Evolutionary conservation across 1,140 invertebrate species (phyloP).

Genomic region (Triops cancriformis): DNA sequence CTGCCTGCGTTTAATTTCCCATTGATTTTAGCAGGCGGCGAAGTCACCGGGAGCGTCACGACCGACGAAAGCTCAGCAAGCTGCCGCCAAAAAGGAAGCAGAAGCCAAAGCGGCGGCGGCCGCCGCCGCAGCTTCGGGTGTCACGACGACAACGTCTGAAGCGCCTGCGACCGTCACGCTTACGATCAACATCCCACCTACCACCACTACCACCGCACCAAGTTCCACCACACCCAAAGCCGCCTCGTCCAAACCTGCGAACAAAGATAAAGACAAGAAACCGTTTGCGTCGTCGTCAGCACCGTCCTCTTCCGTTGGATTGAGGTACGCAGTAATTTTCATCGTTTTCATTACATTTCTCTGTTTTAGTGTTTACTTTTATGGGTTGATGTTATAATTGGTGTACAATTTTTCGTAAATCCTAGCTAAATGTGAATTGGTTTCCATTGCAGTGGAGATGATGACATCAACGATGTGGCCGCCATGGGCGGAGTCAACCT

Average conservation of each 20-base stretch:
- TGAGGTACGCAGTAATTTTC: too few relatives aligned
- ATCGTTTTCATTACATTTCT: neutral
- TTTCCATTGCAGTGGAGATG: slow-evolving; percentile 55
- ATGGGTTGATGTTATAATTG: too few relatives aligned
- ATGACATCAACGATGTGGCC: slow-evolving; percentile 96
- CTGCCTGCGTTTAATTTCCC: too few relatives aligned
- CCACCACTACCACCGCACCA: slow-evolving; percentile 21
- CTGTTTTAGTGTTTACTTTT: too few relatives aligned
- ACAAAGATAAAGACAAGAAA: slow-evolving; percentile 57
- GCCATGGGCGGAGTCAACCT: slow-evolving; percentile 99
- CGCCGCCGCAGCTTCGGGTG: slow-evolving; percentile 30
- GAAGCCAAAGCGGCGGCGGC: slow-evolving; percentile 27
- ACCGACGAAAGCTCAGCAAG: slow-evolving; percentile 24
- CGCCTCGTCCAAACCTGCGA: slow-evolving; percentile 36
- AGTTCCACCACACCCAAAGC: slow-evolving; percentile 27
- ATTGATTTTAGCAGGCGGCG: neutral
- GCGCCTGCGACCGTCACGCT: slow-evolving; percentile 25
- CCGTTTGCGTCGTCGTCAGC: slow-evolving; percentile 27
- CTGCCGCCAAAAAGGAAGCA: slow-evolving; percentile 24
- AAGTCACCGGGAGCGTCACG: slow-evolving; percentile 25
- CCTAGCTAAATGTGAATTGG: slow-evolving; percentile 29
- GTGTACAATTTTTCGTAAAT: too few relatives aligned
- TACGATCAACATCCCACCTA: slow-evolving; percentile 28
- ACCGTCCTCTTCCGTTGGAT: slow-evolving; percentile 42
- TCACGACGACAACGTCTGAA: slow-evolving; percentile 27